phyloP scores from a whole-genome alignment of 2,888 invertebrate species.

The Acanthosepion pharaonis region DNA sequence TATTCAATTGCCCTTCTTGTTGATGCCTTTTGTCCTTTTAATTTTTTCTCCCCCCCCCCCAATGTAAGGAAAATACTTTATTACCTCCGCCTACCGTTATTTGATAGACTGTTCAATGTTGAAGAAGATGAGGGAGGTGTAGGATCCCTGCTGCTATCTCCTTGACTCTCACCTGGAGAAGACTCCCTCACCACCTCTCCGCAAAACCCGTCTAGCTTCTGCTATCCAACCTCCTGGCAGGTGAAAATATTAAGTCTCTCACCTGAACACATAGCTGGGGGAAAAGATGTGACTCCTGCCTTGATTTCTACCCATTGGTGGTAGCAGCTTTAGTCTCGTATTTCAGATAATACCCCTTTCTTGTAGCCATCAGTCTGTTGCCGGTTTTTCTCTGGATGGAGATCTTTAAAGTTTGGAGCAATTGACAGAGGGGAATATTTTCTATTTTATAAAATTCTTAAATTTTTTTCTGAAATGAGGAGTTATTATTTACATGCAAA shows the following conservation, averaged over 20 bases:
- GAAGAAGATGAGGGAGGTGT: background rate
- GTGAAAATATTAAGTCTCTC: background rate
- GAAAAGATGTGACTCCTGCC: background rate
- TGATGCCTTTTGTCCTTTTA: background rate
- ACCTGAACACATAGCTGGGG: background rate
- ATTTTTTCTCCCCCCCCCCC: background rate
- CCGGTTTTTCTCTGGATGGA: too few relatives aligned
- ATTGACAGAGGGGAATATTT: too few relatives aligned
- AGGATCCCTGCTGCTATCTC: background rate
- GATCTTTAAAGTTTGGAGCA: too few relatives aligned
- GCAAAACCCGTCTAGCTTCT: background rate
- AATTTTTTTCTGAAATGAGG: too few relatives aligned
- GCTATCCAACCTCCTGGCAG: background rate
- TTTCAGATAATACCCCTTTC: background rate
- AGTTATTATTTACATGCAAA: too few relatives aligned
- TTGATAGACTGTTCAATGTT: background rate
- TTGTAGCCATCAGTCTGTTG: background rate
- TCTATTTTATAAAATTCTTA: too few relatives aligned
- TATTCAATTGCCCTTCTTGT: background rate
- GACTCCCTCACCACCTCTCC: background rate
- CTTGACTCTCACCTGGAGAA: slow-evolving; percentile 23
- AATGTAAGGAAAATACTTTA: background rate
- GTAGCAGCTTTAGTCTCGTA: background rate
- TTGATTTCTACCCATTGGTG: background rate
- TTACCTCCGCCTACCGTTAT: background rate